Evolutionary conservation across 2,888 invertebrate species (phyloP).

Genomic region (Conus canariensis): DNA sequence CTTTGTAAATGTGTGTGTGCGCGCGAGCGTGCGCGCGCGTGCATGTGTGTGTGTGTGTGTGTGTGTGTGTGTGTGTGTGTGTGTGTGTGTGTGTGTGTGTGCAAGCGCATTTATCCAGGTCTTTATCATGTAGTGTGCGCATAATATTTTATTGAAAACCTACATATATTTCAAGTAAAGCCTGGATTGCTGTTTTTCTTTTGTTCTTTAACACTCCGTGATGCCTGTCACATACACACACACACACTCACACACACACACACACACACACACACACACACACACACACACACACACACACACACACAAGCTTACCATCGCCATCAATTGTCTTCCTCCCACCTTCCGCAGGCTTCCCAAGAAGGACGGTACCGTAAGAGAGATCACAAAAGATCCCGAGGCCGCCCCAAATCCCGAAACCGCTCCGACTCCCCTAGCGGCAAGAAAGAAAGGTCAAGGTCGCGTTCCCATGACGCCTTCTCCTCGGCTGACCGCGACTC

Average conservation of each 20-base stretch:
- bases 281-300: no score
- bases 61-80: conserved; percentile 15
- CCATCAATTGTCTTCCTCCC: no score
- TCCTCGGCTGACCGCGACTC: conserved; percentile 12
- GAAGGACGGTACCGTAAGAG: conserved; percentile 31
- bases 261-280: no score
- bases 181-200: no score
- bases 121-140: no score
- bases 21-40: neutral
- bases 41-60: neutral
- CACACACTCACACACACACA: no score
- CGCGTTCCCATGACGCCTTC: neutral
- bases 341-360: neutral
- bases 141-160: no score
- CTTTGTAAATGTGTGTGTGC: neutral
- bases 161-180: no score
- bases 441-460: conserved; percentile 2
- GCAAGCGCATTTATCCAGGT: no score
- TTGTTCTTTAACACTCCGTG: no score
- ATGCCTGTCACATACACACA: no score
- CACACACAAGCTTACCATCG: no score
- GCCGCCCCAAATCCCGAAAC: conserved; percentile 36
- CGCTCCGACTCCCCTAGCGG: conserved; percentile 16
- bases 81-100: neutral
- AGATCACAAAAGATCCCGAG: conserved; percentile 21